A percentile compares a stretch with the other conserved stretches of the same genome.
Conservation (phyloP, 2,113 vertebrate species). For the Scartelaos histophorus region DNA sequence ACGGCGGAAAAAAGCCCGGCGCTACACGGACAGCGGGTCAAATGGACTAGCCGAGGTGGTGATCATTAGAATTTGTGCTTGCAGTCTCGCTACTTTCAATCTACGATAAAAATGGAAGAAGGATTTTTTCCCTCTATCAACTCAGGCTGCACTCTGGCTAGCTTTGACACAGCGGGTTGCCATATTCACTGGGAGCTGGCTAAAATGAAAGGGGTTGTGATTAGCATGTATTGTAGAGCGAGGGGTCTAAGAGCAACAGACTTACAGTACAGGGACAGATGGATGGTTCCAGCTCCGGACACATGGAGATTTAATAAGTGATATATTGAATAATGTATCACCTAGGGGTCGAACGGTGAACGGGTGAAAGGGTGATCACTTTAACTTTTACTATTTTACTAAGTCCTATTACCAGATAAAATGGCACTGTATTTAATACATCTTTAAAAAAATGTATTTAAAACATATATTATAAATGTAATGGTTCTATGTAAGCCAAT, state of each 20-base stretch:
- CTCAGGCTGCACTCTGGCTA: neutral
- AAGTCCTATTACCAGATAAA: neutral
- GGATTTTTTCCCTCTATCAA: slow-evolving; percentile 11
- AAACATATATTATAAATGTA: no score
- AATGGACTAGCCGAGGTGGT: slow-evolving; percentile 2
- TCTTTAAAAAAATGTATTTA: no score
- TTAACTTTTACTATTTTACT: neutral
- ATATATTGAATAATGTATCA: slow-evolving; percentile 48
- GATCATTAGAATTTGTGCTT: slow-evolving; percentile 23
- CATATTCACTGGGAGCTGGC: neutral
- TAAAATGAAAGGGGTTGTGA: slow-evolving; percentile 7
- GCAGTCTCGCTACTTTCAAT: slow-evolving; percentile 15
- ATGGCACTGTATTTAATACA: no score
- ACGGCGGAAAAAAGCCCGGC: neutral
- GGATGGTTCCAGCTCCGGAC: slow-evolving; percentile 10
- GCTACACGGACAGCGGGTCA: slow-evolving; percentile 8
- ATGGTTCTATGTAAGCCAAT: no score
- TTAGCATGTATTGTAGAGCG: slow-evolving; percentile 1
- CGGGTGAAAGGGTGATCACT: neutral
- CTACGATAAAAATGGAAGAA: neutral
- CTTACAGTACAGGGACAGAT: slow-evolving; percentile 6
- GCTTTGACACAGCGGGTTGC: neutral
- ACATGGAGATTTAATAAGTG: slow-evolving; percentile 20
- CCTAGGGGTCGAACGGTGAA: neutral
- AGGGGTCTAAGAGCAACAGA: neutral